Base-by-base conservation (phyloP, 2,888 invertebrate genomes). In the Drosophila greeni region DNA sequence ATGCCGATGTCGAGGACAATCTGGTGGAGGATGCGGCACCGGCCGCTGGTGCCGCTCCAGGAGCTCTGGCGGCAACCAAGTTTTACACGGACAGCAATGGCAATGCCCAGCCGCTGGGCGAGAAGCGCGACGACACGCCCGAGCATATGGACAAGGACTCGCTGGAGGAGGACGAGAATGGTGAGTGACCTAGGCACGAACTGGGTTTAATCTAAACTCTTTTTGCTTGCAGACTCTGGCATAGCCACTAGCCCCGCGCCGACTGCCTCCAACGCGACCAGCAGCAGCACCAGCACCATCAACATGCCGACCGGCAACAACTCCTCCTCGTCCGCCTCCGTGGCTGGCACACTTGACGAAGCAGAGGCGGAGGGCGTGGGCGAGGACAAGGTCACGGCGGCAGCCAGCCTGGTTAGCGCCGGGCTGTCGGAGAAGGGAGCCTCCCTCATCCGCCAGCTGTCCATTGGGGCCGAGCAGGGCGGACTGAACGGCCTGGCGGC, bases 1-100 rank as follows among this genome's bases (percentile, higher is more conserved):
- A 95, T 85, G 95, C 95, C 0, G 95, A 95, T 83, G 91, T 95
- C 0, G 95, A 95, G 87, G 95, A 95, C 82, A 95, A 95, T 84
- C 88, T 93, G 1, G 92, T 94, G 70, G 92, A 91, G 57, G 89
- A 89, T 34, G 68, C 74, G 9, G 69, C 74, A 3, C 88, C 40
- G 8, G 65, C 72, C 9, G 51, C 20, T n/a, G 42, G 24, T 1
- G 16, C 16, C 8, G 66, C 72, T 9, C 49, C 20, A 3, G 43
- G 24, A 3, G n/a, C 42, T n/a, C 42, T 43, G 16, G 43, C 31
- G 12, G 39, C 16, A 4, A 8, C 53, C 47, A 78, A 75, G 12
- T 75, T 71, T 33, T 83, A 68, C 24, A 78, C 82, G 43, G 87
- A 89, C 75, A 74, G 74, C 37, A 89, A 89, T 72, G 89, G 89